These are phyloP conservation scores for Trachelus iudaicus DNA, from an alignment of 2,888 invertebrate species.

Conservation along the genomic window DNA sequence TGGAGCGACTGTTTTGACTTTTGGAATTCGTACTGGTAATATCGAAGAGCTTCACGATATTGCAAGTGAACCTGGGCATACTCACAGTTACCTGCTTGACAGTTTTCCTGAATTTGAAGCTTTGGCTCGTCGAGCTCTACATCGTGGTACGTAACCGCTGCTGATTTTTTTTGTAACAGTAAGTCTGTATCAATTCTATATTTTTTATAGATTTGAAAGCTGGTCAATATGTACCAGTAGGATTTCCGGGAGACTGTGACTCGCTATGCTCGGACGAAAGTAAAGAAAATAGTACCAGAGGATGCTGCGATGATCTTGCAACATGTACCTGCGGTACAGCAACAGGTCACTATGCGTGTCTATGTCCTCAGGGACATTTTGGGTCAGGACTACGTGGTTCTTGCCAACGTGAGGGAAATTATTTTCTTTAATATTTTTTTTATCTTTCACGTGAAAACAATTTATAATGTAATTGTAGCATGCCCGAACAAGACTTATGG, in stretches of 20 bases:
- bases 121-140: slow-evolving; percentile 74
- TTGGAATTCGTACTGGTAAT: slow-evolving; percentile 75
- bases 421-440: slow-evolving; percentile 4
- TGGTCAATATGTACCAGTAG: slow-evolving; percentile 70
- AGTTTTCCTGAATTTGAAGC: slow-evolving; percentile 78
- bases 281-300: slow-evolving; percentile 23
- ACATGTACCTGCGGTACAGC: slow-evolving; percentile 75
- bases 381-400: slow-evolving; percentile 72
- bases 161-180: slow-evolving; percentile 3
- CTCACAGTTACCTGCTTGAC: slow-evolving; percentile 74
- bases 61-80: slow-evolving; percentile 73
- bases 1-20: slow-evolving; percentile 69
- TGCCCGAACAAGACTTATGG: slow-evolving; percentile 75
- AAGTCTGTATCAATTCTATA: slow-evolving; percentile 2
- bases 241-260: slow-evolving; percentile 67
- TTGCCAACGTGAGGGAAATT: slow-evolving; percentile 69
- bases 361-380: slow-evolving; percentile 74
- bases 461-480: slow-evolving; percentile 63
- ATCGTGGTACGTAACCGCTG: slow-evolving; percentile 69
- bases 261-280: slow-evolving; percentile 64
- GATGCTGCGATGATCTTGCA: slow-evolving; percentile 73
- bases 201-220: slow-evolving; percentile 70
- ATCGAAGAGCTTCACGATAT: slow-evolving; percentile 73
- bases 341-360: slow-evolving; percentile 77
- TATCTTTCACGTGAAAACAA: slow-evolving; percentile 6